A percentile compares a stretch with the other conserved stretches of the same genome.
Evolutionary conservation across 2,797 vertebrate genomes (phyloP).

Genomic region (Gymnodraco acuticeps): DNA sequence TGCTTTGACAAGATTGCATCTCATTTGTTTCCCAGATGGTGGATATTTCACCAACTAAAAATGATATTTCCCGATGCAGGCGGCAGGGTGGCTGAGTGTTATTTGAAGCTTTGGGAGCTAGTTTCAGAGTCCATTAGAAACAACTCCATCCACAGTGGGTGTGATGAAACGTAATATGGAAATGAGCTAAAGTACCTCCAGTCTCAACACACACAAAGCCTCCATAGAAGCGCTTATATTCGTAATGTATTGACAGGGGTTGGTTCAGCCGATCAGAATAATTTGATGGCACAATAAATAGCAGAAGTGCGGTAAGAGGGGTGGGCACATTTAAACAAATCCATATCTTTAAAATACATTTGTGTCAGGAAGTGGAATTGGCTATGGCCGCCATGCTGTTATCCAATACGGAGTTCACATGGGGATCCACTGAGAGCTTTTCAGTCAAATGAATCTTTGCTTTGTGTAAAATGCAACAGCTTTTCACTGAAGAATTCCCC

Average conservation of each 20-base stretch:
- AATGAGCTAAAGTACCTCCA: conserved; percentile 10
- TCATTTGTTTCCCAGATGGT: conserved; percentile 26
- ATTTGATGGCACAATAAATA: conserved; percentile 50
- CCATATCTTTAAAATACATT: conserved; percentile 59
- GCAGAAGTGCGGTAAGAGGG: conserved; percentile 42
- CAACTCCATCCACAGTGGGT: conserved; percentile 31
- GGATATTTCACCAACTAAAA: conserved; percentile 29
- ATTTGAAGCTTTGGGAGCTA: conserved; percentile 45
- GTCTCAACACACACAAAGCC: conserved; percentile 7
- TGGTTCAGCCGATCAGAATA: conserved; percentile 34
- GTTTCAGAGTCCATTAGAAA: conserved; percentile 56
- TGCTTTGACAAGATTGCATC: conserved; percentile 25
- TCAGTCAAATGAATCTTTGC: conserved; percentile 56
- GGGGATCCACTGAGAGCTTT: conserved; percentile 49
- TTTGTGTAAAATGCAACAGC: conserved; percentile 49
- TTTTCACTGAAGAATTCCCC: conserved; percentile 56
- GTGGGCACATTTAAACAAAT: conserved; percentile 51
- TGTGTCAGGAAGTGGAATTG: conserved; percentile 47
- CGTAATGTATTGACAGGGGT: conserved; percentile 22
- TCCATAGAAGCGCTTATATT: conserved; percentile 8
- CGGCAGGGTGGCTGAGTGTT: conserved; percentile 31
- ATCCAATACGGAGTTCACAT: conserved; percentile 46
- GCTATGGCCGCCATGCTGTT: conserved; percentile 54
- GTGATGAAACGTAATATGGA: conserved; percentile 37
- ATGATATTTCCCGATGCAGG: conserved; percentile 25